Conservation (phyloP, 1,140 invertebrate genomes). For the Laupala kohalensis region DNA sequence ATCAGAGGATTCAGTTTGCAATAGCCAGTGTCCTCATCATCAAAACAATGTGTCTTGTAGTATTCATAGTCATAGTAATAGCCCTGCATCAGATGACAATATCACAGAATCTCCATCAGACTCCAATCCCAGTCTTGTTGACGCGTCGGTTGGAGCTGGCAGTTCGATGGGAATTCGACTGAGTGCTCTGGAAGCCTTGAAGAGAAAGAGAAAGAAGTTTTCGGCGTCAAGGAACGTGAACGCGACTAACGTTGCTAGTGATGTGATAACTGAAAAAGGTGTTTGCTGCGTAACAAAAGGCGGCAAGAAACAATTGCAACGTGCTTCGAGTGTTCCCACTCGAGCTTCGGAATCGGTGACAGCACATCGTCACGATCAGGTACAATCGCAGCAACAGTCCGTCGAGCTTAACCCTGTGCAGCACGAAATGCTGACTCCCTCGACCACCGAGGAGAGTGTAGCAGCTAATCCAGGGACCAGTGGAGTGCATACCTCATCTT, state of each 20-base stretch:
- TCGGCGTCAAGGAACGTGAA: slow-evolving; percentile 52
- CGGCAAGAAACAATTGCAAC: slow-evolving; percentile 32
- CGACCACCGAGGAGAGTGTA: slow-evolving; percentile 39
- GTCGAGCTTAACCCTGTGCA: not conserved
- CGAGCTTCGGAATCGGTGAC: slow-evolving; percentile 20
- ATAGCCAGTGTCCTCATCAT: slow-evolving; percentile 36
- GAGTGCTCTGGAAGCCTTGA: slow-evolving; percentile 49
- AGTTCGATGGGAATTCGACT: slow-evolving; percentile 13
- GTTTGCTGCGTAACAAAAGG: slow-evolving; percentile 20
- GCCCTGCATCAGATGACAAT: slow-evolving; percentile 27
- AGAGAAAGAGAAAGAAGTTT: slow-evolving; percentile 65
- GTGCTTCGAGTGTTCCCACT: slow-evolving; percentile 45
- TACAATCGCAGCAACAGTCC: slow-evolving; percentile 2
- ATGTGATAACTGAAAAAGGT: slow-evolving; percentile 20
- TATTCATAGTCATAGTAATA: slow-evolving; percentile 26
- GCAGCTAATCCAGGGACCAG: slow-evolving; percentile 17
- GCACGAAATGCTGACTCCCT: slow-evolving; percentile 28
- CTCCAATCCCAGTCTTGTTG: slow-evolving; percentile 33
- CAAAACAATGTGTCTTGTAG: slow-evolving; percentile 21
- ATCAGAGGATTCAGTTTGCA: slow-evolving; percentile 74
- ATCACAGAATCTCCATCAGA: slow-evolving; percentile 29
- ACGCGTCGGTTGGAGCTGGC: slow-evolving; percentile 2
- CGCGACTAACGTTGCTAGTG: slow-evolving; percentile 19
- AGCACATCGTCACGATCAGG: slow-evolving; percentile 1
- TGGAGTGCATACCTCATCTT: not conserved